phyloP scores from a whole-genome alignment of 2,888 invertebrate genomes.

The Drosophila helvetica region DNA sequence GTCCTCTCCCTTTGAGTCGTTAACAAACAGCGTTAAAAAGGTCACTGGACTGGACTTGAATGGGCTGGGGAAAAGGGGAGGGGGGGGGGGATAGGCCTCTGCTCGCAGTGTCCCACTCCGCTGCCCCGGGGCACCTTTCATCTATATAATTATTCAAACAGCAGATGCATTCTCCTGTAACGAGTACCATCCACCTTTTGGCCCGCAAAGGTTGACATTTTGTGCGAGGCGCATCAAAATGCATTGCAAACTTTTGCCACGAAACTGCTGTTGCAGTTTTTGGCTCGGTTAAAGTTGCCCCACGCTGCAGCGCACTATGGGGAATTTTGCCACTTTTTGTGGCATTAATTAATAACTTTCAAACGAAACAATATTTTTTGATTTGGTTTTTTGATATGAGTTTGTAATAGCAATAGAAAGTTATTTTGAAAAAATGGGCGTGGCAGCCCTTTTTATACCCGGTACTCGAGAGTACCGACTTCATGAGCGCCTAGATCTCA shows the following conservation, averaged over 20 bases:
- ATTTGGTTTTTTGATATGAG: too few species aligned
- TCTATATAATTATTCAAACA: conserved; percentile 41
- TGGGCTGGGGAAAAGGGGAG: conserved; percentile 1
- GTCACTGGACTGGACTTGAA: conserved; percentile 41
- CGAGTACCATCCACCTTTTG: conserved; percentile 24
- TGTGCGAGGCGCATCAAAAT: conserved; percentile 70
- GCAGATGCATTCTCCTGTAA: conserved; percentile 2
- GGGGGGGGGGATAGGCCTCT: conserved; percentile 27
- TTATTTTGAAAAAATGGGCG: too few species aligned
- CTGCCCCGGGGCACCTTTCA: conserved; percentile 28
- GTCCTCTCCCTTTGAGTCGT: conserved; percentile 9
- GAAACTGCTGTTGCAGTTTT: conserved; percentile 42
- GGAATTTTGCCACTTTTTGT: too few species aligned
- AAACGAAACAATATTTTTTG: too few species aligned
- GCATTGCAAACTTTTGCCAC: conserved; percentile 56
- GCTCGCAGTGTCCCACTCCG: not conserved
- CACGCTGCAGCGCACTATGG: too few species aligned
- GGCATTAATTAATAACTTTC: too few species aligned
- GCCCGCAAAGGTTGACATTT: conserved; percentile 54
- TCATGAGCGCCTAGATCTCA: too few species aligned
- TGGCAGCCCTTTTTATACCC: too few species aligned
- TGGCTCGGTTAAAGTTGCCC: conserved; percentile 53
- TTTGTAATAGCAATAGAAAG: too few species aligned
- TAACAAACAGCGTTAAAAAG: conserved; percentile 27
- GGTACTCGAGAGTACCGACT: too few species aligned